phyloP scores from a whole-genome alignment of 2,888 invertebrate species.

The Nowickia ferox region DNA sequence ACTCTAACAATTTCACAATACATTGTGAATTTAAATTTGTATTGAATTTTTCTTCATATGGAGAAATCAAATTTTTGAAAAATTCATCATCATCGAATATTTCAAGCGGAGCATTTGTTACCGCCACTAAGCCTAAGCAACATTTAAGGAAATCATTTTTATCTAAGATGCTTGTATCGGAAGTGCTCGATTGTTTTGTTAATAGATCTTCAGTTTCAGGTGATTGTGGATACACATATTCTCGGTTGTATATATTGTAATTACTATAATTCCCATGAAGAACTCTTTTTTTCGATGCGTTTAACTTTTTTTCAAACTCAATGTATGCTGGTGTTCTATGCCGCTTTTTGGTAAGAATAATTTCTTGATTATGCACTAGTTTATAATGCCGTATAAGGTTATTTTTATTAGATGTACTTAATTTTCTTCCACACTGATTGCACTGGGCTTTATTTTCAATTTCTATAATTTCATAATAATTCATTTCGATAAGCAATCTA shows the following conservation, averaged over 20 bases:
- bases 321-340: no score
- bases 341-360: neutral
- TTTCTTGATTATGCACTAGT: neutral
- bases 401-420: neutral
- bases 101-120: conserved; percentile 65
- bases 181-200: neutral
- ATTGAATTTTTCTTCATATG: conserved; percentile 65
- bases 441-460: conserved; percentile 6
- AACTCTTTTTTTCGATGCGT: neutral
- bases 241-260: no score
- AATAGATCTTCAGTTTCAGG: neutral
- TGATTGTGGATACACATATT: no score
- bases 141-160: conserved; percentile 70
- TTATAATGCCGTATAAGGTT: conserved; percentile 13
- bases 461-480: neutral
- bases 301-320: no score
- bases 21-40: conserved; percentile 60
- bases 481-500: neutral
- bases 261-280: no score
- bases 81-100: conserved; percentile 70
- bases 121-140: conserved; percentile 68
- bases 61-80: conserved; percentile 64
- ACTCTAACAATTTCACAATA: conserved; percentile 34
- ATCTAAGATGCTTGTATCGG: conserved; percentile 23
- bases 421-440: neutral